Evolutionary conservation across 2,888 invertebrate genomes (phyloP).

Genomic region (Nineta flava): DNA sequence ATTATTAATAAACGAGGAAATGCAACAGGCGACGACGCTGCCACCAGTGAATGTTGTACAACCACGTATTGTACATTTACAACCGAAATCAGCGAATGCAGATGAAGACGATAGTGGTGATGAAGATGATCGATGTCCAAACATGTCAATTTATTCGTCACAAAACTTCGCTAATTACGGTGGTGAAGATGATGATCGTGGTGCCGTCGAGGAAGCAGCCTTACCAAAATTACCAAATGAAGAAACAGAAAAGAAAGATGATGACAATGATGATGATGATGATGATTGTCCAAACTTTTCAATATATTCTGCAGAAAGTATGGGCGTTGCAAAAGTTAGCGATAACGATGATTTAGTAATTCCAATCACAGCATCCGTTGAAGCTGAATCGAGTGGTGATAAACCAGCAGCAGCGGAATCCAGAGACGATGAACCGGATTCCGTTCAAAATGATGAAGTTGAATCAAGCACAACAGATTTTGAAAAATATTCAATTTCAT

Average conservation of each 20-base stretch:
- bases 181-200: neutral
- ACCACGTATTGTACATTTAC: slow-evolving; percentile 3
- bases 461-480: slow-evolving; percentile 31
- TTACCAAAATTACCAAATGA: neutral
- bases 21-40: neutral
- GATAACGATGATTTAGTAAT: neutral
- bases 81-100: slow-evolving; percentile 3
- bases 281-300: slow-evolving; percentile 75
- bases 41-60: slow-evolving; percentile 6
- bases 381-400: slow-evolving; percentile 3
- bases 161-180: slow-evolving; percentile 32
- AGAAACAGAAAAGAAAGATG: slow-evolving; percentile 15
- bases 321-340: slow-evolving; percentile 43
- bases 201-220: neutral
- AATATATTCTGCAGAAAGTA: slow-evolving; percentile 68
- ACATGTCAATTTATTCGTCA: slow-evolving; percentile 71
- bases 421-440: slow-evolving; percentile 6
- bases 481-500: slow-evolving; percentile 18
- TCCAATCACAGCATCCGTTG: slow-evolving; percentile 25
- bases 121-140: slow-evolving; percentile 51
- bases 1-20: slow-evolving; percentile 7
- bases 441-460: slow-evolving; percentile 7
- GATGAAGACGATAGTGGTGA: slow-evolving; percentile 23
- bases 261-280: slow-evolving; percentile 37
- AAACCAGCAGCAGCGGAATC: neutral